Percentiles rank a stretch among this genome's conserved stretches.
Evolutionary conservation across 2,113 vertebrate species (phyloP).

Genomic region (Symphodus melops): DNA sequence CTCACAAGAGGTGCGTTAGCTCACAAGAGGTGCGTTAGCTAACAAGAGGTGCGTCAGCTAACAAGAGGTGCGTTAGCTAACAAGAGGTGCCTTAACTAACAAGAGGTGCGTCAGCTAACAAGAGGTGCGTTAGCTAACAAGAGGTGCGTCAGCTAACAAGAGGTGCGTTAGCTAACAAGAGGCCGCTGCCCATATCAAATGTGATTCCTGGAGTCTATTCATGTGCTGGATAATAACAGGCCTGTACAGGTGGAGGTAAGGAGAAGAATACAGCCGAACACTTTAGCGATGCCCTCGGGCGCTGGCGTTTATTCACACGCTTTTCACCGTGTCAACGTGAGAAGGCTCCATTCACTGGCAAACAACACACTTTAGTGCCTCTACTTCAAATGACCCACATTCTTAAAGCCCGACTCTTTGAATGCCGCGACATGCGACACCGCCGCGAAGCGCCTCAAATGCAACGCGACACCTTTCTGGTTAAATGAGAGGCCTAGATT

Average conservation of each 20-base stretch:
- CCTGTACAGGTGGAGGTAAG: conserved; percentile 74
- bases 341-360: conserved; percentile 80
- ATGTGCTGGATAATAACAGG: conserved; percentile 74
- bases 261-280: conserved; percentile 72
- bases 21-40: conserved; percentile 22
- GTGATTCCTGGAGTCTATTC: conserved; percentile 66
- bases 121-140: conserved; percentile 35
- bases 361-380: conserved; percentile 83
- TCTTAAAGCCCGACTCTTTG: conserved; percentile 79
- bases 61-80: conserved; percentile 48
- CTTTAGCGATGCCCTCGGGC: conserved; percentile 77
- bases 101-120: too few species aligned
- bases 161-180: conserved; percentile 38
- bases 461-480: conserved; percentile 73
- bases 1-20: conserved; percentile 52
- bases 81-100: too few species aligned
- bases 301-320: conserved; percentile 81
- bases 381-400: conserved; percentile 85
- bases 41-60: too few species aligned
- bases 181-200: conserved; percentile 65
- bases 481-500: conserved; percentile 76
- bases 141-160: too few species aligned
- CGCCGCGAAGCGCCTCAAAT: conserved; percentile 62
- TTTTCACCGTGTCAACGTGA: conserved; percentile 81
- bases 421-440: conserved; percentile 79